phyloP scores from a whole-genome alignment of 2,797 vertebrate genomes.

The Falco berigora region DNA sequence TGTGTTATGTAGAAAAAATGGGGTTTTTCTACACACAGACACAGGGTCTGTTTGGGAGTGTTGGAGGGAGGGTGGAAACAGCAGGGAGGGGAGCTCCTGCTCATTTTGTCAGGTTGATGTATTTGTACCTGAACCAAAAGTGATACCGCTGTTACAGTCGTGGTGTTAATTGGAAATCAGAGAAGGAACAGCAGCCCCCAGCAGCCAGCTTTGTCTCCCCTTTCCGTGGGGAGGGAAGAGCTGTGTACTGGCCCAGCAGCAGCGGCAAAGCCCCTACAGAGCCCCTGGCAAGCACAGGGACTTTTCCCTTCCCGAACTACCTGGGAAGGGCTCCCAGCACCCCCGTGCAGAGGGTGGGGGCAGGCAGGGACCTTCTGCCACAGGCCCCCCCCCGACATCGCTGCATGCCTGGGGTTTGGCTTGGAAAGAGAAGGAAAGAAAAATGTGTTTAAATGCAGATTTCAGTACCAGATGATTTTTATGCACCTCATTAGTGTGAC shows the following conservation, averaged over 20 bases:
- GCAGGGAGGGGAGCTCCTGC: background rate
- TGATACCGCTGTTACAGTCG: background rate
- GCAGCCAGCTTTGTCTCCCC: background rate
- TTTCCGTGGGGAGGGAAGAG: background rate
- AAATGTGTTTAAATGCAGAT: background rate
- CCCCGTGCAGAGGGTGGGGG: fast-evolving
- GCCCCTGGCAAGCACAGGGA: fast-evolving
- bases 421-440: background rate
- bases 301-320: background rate
- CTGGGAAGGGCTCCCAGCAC: background rate
- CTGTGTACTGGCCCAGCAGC: background rate
- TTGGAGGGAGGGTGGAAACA: background rate
- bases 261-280: background rate
- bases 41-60: background rate
- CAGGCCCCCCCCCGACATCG: background rate
- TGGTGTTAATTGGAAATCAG: background rate
- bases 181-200: background rate
- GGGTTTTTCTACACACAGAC: background rate
- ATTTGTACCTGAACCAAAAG: background rate
- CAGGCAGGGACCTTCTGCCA: background rate
- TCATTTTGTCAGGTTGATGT: fast-evolving
- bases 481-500: background rate
- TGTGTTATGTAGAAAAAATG: background rate
- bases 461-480: background rate
- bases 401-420: fast-evolving